Conservation (phyloP, 2,113 vertebrate genomes). For the Phylloscopus trochilus region DNA sequence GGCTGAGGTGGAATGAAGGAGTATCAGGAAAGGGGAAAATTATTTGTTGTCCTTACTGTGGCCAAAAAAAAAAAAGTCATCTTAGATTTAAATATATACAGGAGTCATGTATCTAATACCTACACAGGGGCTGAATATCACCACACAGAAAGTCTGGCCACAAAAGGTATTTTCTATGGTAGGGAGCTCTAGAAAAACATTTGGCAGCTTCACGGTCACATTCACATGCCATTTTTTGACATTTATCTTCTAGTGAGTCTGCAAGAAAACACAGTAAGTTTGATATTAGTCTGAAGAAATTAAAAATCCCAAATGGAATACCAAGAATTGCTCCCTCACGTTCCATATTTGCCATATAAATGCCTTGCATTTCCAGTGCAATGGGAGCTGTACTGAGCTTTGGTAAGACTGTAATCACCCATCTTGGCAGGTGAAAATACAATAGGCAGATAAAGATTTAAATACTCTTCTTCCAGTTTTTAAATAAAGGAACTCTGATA, state of each 20-base stretch:
- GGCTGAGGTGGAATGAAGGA: background rate
- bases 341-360: background rate
- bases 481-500: background rate
- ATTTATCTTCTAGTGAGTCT: conserved; percentile 82
- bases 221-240: conserved; percentile 83
- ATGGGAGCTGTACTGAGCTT: background rate
- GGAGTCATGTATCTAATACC: background rate
- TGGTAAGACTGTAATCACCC: background rate
- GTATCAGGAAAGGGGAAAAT: background rate
- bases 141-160: conserved; percentile 85
- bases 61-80: background rate
- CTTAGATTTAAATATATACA: background rate
- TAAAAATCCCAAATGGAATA: background rate
- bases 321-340: background rate
- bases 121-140: conserved; percentile 73
- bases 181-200: conserved; percentile 82
- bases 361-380: background rate
- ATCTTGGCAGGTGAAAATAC: background rate
- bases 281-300: background rate
- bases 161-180: conserved; percentile 74
- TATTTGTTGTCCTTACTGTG: background rate
- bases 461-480: background rate
- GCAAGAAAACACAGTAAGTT: conserved; percentile 57
- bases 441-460: background rate
- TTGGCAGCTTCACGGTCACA: conserved; percentile 85